Conservation (phyloP, 2,888 invertebrate genomes). For the Nymphalis c-album region DNA sequence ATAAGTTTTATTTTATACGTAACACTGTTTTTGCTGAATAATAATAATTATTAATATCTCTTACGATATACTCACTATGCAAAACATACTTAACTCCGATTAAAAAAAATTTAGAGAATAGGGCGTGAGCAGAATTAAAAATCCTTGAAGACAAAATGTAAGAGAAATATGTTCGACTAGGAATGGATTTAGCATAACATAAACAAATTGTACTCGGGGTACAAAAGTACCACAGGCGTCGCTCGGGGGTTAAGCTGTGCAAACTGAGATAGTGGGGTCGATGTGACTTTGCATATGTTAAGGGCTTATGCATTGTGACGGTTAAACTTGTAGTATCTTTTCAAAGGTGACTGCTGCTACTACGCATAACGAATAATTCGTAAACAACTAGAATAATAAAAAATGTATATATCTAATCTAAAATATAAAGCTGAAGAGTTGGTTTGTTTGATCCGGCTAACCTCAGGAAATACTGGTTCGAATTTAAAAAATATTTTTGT, state of each 20-base stretch:
- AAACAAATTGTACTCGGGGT: constrained; percentile 8
- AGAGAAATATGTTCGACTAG: background rate
- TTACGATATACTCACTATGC: background rate
- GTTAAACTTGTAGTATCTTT: constrained; percentile 3
- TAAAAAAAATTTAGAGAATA: background rate
- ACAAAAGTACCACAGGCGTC: constrained; percentile 18
- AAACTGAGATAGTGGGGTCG: constrained; percentile 60
- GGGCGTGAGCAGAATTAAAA: background rate
- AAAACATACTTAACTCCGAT: background rate
- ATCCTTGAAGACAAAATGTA: background rate
- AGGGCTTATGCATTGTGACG: constrained; percentile 31
- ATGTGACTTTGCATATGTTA: constrained; percentile 64
- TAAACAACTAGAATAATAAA: too few relatives aligned
- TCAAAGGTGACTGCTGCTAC: background rate
- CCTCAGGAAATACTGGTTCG: too few relatives aligned
- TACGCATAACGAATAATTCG: background rate
- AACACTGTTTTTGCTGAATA: background rate
- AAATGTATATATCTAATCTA: too few relatives aligned
- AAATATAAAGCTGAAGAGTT: too few relatives aligned
- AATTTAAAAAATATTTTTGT: too few relatives aligned
- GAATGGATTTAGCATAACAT: constrained; percentile 7
- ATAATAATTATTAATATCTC: background rate
- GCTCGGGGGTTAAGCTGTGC: constrained; percentile 45
- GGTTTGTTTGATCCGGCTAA: too few relatives aligned
- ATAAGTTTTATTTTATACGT: background rate